phyloP scores from a whole-genome alignment of 2,797 vertebrate species.

The Notolabrus celidotus region DNA sequence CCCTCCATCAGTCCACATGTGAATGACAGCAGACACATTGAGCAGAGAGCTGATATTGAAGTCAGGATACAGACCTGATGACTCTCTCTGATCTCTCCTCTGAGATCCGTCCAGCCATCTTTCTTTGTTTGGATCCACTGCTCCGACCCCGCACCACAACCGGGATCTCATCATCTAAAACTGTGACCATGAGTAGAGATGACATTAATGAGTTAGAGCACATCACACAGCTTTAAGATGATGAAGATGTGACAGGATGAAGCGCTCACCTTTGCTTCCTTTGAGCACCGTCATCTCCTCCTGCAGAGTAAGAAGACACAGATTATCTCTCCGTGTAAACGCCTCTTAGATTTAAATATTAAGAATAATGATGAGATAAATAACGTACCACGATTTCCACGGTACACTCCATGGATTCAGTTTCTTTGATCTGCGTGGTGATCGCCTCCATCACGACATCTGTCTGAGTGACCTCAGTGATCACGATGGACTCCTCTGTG shows the following conservation, averaged over 20 bases:
- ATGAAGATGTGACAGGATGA: neutral
- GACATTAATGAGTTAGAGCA: neutral
- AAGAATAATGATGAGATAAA: neutral
- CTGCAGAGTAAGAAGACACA: constrained; percentile 46
- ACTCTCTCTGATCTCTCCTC: constrained; percentile 55
- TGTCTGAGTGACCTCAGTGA: constrained; percentile 44
- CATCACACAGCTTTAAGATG: neutral
- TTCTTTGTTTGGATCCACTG: constrained; percentile 75
- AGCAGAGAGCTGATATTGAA: too few relatives aligned
- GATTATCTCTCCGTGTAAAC: neutral
- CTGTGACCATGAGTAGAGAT: neutral
- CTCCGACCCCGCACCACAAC: constrained; percentile 67
- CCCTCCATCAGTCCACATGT: too few relatives aligned
- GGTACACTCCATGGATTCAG: constrained; percentile 60
- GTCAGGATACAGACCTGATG: constrained; percentile 61
- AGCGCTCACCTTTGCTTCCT: constrained; percentile 51
- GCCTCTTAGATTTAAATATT: neutral
- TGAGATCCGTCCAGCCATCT: constrained; percentile 32
- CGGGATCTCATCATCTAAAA: constrained; percentile 66
- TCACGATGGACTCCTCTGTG: constrained; percentile 40
- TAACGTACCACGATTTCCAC: constrained; percentile 58
- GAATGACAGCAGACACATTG: too few relatives aligned
- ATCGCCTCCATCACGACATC: constrained; percentile 58
- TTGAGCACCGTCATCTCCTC: constrained; percentile 60
- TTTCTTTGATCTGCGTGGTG: constrained; percentile 32